Evolutionary conservation across 1,140 invertebrate genomes (phyloP).

Genomic region (Drosophila funebris): DNA sequence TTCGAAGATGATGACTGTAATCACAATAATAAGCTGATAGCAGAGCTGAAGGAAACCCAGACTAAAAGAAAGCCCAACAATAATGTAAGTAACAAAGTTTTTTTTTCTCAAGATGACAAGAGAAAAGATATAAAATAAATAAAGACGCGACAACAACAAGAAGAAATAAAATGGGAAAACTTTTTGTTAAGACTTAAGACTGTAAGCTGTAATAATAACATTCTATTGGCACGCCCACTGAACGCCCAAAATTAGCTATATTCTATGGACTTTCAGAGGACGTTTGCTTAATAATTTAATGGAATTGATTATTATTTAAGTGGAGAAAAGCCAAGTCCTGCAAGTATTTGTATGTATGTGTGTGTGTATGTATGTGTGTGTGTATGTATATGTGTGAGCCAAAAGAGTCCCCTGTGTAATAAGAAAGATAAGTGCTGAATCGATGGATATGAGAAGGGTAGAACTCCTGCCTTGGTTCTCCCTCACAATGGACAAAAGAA

Average conservation of each 20-base stretch:
- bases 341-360: neutral
- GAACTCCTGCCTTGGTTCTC: constrained; percentile 37
- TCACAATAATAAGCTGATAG: constrained; percentile 55
- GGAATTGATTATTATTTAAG: constrained; percentile 82
- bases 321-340: constrained; percentile 56
- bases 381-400: constrained; percentile 15
- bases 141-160: neutral
- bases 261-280: neutral
- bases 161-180: constrained; percentile 60
- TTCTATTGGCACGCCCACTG: constrained; percentile 5
- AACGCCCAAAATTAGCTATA: constrained; percentile 69
- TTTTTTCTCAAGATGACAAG: constrained; percentile 51
- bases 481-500: constrained; percentile 61
- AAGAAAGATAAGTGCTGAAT: constrained; percentile 54
- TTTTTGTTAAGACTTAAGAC: constrained; percentile 48
- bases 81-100: constrained; percentile 65
- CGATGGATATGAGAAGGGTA: constrained; percentile 19
- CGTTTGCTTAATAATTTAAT: constrained; percentile 76
- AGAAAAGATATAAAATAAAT: constrained; percentile 25
- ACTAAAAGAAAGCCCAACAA: constrained; percentile 39
- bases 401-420: constrained; percentile 53
- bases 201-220: constrained; percentile 55
- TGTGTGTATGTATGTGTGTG: neutral
- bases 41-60: constrained; percentile 15
- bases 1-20: constrained; percentile 54